Conservation (phyloP, 2,888 invertebrate species). For the Synanthedon andrenaeformis region DNA sequence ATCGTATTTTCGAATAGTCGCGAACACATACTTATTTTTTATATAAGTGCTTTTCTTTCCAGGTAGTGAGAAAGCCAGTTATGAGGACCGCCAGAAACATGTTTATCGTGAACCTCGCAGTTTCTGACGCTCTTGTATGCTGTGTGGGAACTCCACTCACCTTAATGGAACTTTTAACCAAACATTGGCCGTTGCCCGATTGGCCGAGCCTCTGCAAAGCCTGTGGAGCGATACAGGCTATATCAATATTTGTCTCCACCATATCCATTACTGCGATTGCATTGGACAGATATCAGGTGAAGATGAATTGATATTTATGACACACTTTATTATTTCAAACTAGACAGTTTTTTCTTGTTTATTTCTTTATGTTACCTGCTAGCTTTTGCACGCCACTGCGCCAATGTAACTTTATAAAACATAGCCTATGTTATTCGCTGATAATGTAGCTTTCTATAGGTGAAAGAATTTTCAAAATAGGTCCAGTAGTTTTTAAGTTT, state of each 20-base stretch:
- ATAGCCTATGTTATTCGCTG: too few species aligned
- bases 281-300: slow-evolving; percentile 84
- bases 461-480: too few species aligned
- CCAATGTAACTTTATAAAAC: too few species aligned
- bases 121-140: slow-evolving; percentile 87
- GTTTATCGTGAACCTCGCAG: slow-evolving; percentile 91
- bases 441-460: too few species aligned
- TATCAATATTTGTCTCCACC: slow-evolving; percentile 93
- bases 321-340: too few species aligned
- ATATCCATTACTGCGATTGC: slow-evolving; percentile 94
- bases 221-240: slow-evolving; percentile 87
- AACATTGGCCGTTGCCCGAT: slow-evolving; percentile 88
- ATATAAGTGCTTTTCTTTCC: slow-evolving; percentile 17
- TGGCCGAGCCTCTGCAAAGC: slow-evolving; percentile 85
- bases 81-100: slow-evolving; percentile 95
- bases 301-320: slow-evolving; percentile 3
- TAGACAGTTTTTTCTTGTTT: too few species aligned
- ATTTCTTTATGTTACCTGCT: too few species aligned
- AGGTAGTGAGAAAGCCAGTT: slow-evolving; percentile 84
- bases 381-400: too few species aligned
- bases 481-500: too few species aligned
- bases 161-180: slow-evolving; percentile 85
- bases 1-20: background rate
- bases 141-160: slow-evolving; percentile 92
- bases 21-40: background rate